Base-by-base conservation (phyloP, 2,888 invertebrate genomes). In the Diaphora mendica region DNA sequence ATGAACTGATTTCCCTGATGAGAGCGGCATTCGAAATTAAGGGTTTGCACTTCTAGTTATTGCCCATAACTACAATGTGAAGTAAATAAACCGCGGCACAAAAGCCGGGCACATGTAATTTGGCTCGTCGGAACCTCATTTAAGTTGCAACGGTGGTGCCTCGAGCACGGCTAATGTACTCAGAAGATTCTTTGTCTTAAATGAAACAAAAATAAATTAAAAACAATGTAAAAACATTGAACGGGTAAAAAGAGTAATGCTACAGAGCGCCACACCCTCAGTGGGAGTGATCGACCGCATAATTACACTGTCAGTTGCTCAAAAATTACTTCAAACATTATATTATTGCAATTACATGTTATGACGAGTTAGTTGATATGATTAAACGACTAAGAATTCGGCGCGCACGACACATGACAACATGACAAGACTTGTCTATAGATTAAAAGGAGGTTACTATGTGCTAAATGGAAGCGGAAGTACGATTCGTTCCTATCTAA, bases 31-130 rank as follows among this genome's bases (percentile, higher is more conserved):
- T 84, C 85, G 81, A 93, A 94, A 94, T 94, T 90, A 93, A 93
- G 91, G 94, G 91, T 82, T 88, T 89, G 89, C 82, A 88, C 88
- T 88, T 88, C 90, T 94, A 93, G 93, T 95, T 95, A 95, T 95
- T 93, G 91, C 94, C 91, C 93, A 90, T 95, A 95, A 95, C 93
- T 95, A 93, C 95, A 94, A 95, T 91, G 92, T 94, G 95, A 94
- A 92, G 93, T 94, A 94, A 94, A 94, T 94, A 94, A 93, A 93
- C 91, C 20, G 92, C 82, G 89, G 91, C 90, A 92, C 92, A 91
- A 91, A 91, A 89, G 88, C 91, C 88, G 90, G 88, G 88, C 89
- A 89, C 90, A 87, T 94, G 92, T 94, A 95, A 95, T 95, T 95
- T 95, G 91, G 94, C 90, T 86, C 93, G 91, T 89, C 91, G 90